Conservation (phyloP, 2,113 vertebrate species). For the Seriola rivoliana region DNA sequence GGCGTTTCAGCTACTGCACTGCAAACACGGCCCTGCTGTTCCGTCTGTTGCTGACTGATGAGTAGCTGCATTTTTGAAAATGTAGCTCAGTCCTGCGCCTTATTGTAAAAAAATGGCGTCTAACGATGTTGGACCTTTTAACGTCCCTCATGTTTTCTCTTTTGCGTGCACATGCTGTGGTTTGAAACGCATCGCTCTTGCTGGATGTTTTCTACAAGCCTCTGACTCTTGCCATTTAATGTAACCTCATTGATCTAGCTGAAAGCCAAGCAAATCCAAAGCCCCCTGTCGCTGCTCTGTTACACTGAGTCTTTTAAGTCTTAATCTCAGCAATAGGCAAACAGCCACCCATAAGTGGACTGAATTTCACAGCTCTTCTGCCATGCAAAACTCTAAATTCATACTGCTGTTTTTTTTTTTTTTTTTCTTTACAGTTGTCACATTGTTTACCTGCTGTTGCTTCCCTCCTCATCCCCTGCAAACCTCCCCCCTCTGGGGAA, state of each 20-base stretch:
- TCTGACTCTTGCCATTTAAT: slow-evolving; percentile 50
- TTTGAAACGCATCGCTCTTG: slow-evolving; percentile 26
- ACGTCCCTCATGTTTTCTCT: slow-evolving; percentile 3
- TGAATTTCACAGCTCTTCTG: slow-evolving; percentile 51
- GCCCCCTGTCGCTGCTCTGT: slow-evolving; percentile 61
- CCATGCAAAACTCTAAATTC: slow-evolving; percentile 42
- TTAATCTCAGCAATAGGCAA: slow-evolving; percentile 74
- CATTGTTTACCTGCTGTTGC: slow-evolving; percentile 23
- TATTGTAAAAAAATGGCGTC: background rate
- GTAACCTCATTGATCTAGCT: slow-evolving; percentile 60
- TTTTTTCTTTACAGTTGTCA: slow-evolving; percentile 16
- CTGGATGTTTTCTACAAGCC: slow-evolving; percentile 45
- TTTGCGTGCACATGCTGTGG: background rate
- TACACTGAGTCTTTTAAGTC: slow-evolving; percentile 68
- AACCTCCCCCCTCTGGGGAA: slow-evolving; percentile 10
- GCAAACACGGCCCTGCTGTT: background rate
- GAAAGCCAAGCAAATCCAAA: slow-evolving; percentile 69
- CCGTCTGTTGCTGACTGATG: background rate
- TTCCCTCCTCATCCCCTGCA: slow-evolving; percentile 10
- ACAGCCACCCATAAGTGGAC: slow-evolving; percentile 68
- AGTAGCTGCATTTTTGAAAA: slow-evolving; percentile 4
- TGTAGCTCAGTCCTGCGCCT: background rate
- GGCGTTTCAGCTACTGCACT: background rate
- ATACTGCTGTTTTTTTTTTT: slow-evolving; percentile 21
- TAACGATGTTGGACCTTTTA: slow-evolving; percentile 2